phyloP scores from a whole-genome alignment of 2,797 vertebrate species.

The Pseudochirops cupreus region DNA sequence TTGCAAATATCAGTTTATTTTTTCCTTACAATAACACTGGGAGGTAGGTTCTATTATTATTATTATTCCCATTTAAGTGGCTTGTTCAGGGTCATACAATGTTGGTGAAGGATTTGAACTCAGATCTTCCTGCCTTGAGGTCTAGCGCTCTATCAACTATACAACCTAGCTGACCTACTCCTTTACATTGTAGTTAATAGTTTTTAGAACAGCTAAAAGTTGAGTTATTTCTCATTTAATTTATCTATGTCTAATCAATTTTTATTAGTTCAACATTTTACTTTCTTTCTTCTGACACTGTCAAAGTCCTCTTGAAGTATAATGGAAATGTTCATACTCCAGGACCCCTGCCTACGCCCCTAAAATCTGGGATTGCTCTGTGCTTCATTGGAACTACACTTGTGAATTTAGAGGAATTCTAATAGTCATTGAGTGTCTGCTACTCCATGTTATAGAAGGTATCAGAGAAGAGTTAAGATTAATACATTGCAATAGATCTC shows the following conservation, averaged over 20 bases:
- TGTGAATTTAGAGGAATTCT: neutral
- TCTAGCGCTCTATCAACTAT: neutral
- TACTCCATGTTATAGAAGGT: neutral
- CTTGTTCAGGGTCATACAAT: neutral
- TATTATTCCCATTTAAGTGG: neutral
- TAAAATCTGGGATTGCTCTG: neutral
- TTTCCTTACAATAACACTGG: neutral
- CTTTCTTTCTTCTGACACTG: neutral
- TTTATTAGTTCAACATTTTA: constrained; percentile 3
- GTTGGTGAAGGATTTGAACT: neutral
- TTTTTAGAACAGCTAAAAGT: neutral
- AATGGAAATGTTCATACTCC: neutral
- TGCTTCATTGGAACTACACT: neutral
- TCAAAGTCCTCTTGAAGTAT: neutral
- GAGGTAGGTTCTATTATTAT: neutral
- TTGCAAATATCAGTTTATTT: neutral
- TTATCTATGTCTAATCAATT: constrained; percentile 19
- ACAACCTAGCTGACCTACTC: neutral
- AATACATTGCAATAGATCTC: neutral
- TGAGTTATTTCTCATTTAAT: neutral
- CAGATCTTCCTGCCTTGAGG: neutral
- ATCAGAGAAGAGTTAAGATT: neutral
- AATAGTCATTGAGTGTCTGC: neutral
- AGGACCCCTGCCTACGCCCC: neutral
- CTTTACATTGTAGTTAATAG: neutral